phyloP scores from a whole-genome alignment of 2,113 vertebrate species.

The Macrotis lagotis region DNA sequence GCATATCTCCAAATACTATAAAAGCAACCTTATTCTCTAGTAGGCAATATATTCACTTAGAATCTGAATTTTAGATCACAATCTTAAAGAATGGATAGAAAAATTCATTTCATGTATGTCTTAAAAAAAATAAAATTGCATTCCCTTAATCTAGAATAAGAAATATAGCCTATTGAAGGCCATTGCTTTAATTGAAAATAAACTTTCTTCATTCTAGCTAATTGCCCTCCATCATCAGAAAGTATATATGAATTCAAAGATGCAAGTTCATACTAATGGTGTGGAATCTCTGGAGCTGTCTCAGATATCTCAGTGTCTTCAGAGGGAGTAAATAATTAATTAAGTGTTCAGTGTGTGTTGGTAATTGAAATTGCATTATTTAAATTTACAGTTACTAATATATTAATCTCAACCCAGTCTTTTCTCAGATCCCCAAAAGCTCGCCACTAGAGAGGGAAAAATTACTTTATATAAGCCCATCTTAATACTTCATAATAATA shows the following conservation, averaged over 20 bases:
- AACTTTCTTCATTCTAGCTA: slow-evolving; percentile 40
- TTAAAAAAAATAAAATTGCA: background rate
- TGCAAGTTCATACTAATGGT: slow-evolving; percentile 76
- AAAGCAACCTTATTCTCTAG: background rate
- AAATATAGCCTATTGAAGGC: background rate
- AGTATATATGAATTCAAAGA: background rate
- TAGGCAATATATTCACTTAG: background rate
- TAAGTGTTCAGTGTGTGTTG: slow-evolving; percentile 65
- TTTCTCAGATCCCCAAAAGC: slow-evolving; percentile 44
- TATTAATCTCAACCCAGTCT: background rate
- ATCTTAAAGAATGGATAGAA: background rate
- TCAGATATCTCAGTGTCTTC: slow-evolving; percentile 78
- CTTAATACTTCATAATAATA: background rate
- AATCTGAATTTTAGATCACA: background rate
- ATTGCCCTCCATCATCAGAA: slow-evolving; percentile 73
- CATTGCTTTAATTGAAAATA: background rate
- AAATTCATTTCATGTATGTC: background rate
- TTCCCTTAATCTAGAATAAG: background rate
- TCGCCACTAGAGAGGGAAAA: background rate
- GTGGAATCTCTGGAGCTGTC: slow-evolving; percentile 79
- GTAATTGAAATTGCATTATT: slow-evolving; percentile 71
- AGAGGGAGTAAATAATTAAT: slow-evolving; percentile 87
- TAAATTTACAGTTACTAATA: slow-evolving; percentile 53
- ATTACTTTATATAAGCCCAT: background rate
- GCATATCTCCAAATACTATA: background rate